Evolutionary conservation across 2,888 invertebrate genomes (phyloP), one percentile per base, ranked within the genome.

Genomic region (Ophioninae sp.): DNA sequence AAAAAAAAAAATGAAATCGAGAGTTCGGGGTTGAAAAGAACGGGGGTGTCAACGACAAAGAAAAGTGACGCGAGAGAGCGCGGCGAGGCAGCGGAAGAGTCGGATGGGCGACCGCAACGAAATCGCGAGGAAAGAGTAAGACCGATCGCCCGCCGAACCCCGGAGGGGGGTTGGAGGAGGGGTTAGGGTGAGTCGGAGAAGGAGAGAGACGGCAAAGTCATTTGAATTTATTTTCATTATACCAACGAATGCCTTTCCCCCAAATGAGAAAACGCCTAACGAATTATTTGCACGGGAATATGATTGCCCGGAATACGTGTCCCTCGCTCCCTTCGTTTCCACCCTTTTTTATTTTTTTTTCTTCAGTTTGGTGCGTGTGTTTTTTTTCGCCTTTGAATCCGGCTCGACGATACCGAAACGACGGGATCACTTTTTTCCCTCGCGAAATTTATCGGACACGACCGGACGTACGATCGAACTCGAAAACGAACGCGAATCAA

Each of bases 141-240:
- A 83, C 83, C 83, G 65, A 83, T 83, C 77, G 69, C 70, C 50
- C 59, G 21, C 67, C n/a, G 61, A 56, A 59, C 30, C 69, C 21
- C 76, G 41, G 87, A 88, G 88, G n/a, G n/a, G n/a, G n/a, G n/a
- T n/a, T n/a, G n/a, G n/a, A n/a, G n/a, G n/a, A n/a, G n/a, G n/a
- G n/a, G n/a, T n/a, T n/a, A n/a, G n/a, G n/a, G n/a, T n/a, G n/a
- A n/a, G n/a, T n/a, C n/a, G n/a, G n/a, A n/a, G n/a, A n/a, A n/a
- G n/a, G n/a, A n/a, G n/a, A n/a, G n/a, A n/a, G n/a, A 91, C 91
- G 91, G 91, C 91, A 90, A 90, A 91, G 91, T 93, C 91, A 92
- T 93, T 93, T 93, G 92, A 93, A 93, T 93, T 92, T 92, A 92
- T 93, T 92, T 93, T 93, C 92, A 93, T 93, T 93, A 93, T 92